Evolutionary conservation across 1,140 invertebrate genomes (phyloP).

Genomic region (Dendrolimus punctatus): DNA sequence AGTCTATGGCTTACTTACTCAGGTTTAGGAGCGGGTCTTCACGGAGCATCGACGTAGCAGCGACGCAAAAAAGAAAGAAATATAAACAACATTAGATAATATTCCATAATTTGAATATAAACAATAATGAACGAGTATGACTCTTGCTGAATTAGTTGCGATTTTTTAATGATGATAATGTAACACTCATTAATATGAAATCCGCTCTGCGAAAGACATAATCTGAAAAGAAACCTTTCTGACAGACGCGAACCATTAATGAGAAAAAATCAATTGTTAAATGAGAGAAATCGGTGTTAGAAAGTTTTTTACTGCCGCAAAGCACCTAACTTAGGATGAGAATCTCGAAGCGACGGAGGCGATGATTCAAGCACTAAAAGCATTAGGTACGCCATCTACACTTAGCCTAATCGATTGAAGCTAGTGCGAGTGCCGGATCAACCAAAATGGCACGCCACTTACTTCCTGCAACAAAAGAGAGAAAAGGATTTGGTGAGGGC

Average conservation of each 20-base stretch:
- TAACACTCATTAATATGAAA: too few relatives aligned
- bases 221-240: too few relatives aligned
- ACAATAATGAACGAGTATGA: conserved; percentile 21
- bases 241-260: too few relatives aligned
- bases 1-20: conserved; percentile 55
- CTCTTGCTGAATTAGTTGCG: conserved; percentile 28
- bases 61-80: conserved; percentile 62
- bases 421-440: conserved; percentile 57
- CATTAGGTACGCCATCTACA: conserved; percentile 45
- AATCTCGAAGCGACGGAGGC: conserved; percentile 55
- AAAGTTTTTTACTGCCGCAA: conserved; percentile 11
- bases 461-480: conserved; percentile 75
- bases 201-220: too few relatives aligned
- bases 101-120: conserved; percentile 12
- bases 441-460: conserved; percentile 69
- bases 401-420: conserved; percentile 60
- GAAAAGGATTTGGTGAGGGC: conserved; percentile 58
- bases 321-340: conserved; percentile 30
- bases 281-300: conserved; percentile 20
- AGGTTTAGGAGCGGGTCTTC: conserved; percentile 69
- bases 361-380: conserved; percentile 48
- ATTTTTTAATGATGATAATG: conserved; percentile 10
- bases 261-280: conserved; percentile 7
- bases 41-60: conserved; percentile 41
- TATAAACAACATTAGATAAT: conserved; percentile 27